Evolutionary conservation across 2,797 vertebrate species (phyloP).

Genomic region (Orientallactaga sibirica): DNA sequence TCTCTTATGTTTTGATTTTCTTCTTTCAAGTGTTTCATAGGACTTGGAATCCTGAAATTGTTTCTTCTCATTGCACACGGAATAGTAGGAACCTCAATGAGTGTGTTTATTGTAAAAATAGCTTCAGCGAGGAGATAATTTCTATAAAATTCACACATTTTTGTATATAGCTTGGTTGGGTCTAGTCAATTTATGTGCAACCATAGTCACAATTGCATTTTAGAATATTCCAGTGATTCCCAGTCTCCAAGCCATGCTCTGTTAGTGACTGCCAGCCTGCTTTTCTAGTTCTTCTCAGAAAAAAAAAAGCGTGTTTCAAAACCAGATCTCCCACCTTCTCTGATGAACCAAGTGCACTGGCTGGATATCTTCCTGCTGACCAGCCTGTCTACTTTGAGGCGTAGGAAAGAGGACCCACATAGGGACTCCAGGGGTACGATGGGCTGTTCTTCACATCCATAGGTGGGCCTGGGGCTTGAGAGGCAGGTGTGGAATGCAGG

Average conservation of each 20-base stretch:
- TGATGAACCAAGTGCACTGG: neutral
- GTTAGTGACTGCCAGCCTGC: neutral
- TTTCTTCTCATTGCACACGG: neutral
- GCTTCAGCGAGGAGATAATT: neutral
- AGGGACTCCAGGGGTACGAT: neutral
- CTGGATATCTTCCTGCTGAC: neutral
- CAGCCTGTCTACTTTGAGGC: neutral
- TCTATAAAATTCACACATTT: neutral
- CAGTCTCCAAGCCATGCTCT: neutral
- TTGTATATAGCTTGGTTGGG: neutral
- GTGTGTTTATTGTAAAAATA: neutral
- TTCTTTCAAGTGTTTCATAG: neutral
- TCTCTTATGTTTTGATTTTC: neutral
- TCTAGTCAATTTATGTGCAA: neutral
- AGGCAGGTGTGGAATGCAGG: neutral
- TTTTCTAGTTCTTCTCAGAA: slow-evolving; percentile 41
- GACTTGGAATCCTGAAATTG: slow-evolving; percentile 38
- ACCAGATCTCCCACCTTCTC: neutral
- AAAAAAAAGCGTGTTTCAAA: slow-evolving; percentile 34
- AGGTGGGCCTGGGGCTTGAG: neutral
- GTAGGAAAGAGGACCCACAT: neutral
- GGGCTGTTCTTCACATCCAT: neutral
- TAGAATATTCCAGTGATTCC: neutral
- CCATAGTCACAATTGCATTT: neutral
- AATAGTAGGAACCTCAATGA: neutral